A percentile compares a stretch with the other conserved stretches of the same genome.
Conservation (phyloP, 1,140 invertebrate genomes). For the Sminthurinus signatus region DNA sequence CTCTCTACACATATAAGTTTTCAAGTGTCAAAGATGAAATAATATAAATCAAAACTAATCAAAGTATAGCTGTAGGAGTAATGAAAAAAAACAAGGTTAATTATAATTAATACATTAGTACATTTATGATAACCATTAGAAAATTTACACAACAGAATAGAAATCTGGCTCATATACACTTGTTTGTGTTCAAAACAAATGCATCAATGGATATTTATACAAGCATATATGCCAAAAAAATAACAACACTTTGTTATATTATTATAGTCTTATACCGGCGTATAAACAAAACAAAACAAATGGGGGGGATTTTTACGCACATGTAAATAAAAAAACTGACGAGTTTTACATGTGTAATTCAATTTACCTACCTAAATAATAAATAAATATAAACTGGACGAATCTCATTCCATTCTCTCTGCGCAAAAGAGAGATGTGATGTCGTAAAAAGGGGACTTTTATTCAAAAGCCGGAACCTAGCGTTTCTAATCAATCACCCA, state of each 20-base stretch:
- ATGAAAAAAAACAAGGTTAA: not conserved
- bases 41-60: not conserved
- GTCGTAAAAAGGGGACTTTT: constrained; percentile 7
- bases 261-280: not conserved
- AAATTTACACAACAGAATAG: too few species aligned
- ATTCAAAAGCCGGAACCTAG: not conserved
- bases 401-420: constrained; percentile 26
- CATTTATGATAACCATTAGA: too few species aligned
- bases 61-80: not conserved
- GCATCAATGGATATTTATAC: not conserved
- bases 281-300: not conserved
- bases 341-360: not conserved
- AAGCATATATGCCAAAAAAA: not conserved
- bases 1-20: too few species aligned
- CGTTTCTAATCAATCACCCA: constrained; percentile 6
- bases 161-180: too few species aligned
- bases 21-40: too few species aligned
- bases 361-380: too few species aligned
- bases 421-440: constrained; percentile 17
- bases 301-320: not conserved
- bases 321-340: constrained; percentile 6
- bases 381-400: not conserved
- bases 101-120: too few species aligned
- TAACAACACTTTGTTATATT: not conserved
- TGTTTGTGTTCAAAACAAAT: not conserved